These are phyloP conservation scores for Oscheius myriophilus DNA, from an alignment of 2,888 invertebrate species.

Conservation along the genomic window DNA sequence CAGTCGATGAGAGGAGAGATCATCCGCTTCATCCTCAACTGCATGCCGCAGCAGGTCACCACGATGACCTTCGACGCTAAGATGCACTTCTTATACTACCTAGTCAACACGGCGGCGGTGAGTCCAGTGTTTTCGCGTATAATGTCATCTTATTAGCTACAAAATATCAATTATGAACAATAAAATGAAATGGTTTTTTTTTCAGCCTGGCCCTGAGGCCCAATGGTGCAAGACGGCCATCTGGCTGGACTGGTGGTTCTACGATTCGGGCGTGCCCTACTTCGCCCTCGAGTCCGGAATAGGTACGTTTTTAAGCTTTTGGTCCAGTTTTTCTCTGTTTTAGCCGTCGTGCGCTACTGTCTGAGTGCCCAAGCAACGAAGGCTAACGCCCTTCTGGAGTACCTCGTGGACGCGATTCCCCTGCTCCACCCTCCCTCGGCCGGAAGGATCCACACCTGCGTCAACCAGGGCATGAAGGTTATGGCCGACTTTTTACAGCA, in stretches of 20 bases:
- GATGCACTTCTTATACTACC: conserved; percentile 37
- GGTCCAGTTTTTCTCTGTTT: background rate
- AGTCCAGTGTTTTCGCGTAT: background rate
- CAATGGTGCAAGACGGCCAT: conserved; percentile 85
- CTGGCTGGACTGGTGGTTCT: conserved; percentile 93
- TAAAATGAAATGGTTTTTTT: conserved; percentile 6
- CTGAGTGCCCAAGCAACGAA: conserved; percentile 15
- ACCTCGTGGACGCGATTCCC: conserved; percentile 32
- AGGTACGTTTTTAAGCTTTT: conserved; percentile 18
- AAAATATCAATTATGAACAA: background rate
- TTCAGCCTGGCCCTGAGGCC: conserved; percentile 41
- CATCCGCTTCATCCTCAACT: conserved; percentile 82
- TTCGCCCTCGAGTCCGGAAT: conserved; percentile 27
- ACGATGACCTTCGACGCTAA: conserved; percentile 31
- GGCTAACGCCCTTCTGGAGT: conserved; percentile 46
- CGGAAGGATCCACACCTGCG: background rate
- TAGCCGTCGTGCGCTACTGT: conserved; percentile 25
- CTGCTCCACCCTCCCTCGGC: conserved; percentile 18
- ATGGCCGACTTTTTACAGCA: conserved; percentile 17
- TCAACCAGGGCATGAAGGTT: conserved; percentile 22
- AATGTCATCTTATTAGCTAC: background rate
- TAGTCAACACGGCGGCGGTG: conserved; percentile 35
- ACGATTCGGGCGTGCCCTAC: conserved; percentile 77
- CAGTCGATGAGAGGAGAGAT: conserved; percentile 90
- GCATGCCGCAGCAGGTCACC: conserved; percentile 1